Base-by-base conservation (phyloP, 1,140 invertebrate genomes). In the Bombus cullumanus region DNA sequence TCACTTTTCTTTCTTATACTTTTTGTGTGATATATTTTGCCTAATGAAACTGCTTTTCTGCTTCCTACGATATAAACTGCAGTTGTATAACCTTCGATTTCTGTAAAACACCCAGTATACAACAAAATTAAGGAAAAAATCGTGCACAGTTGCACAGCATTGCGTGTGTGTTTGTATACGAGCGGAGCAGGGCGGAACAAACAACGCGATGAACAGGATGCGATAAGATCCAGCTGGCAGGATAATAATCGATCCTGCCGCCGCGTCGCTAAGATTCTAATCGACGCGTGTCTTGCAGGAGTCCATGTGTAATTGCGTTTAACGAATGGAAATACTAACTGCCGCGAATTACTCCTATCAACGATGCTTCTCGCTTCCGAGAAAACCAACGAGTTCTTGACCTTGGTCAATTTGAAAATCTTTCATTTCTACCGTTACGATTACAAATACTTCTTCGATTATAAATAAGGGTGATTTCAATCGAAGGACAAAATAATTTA, bases 391-490 rank as follows among this genome's bases (percentile, higher is more conserved):
- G 25, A 57, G 57, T 62, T 47, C 43, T 57, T 78, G 71, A 83
- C 87, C 87, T 86, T 83, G 80, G 37, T 74, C n/a, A 62, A n/a
- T 71, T 34, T 62, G 53, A 84, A 79, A 83, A 75, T 77, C n/a
- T n/a, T 22, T 9, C 69, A 76, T 47, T n/a, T n/a, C 8, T 22
- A 39, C 13, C 25, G 43, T 25, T 53, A 62, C 31, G 4, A 53
- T 39, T 9, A 9, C 13, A 13, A 74, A 81, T 34, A 39, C 22
- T 8, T 22, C 0, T 34, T 53, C 18, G 8, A 53, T 18, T 25
- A 3, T 47, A 18, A n/a, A 31, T 34, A 15, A 72, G 34, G 6
- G 0, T 0, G 5, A 41, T 72, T 59, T 69, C 10, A 9, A 41
- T 25, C 4, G 47, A 6, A 80, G n/a, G 31, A 12, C 15, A 74